Conservation (phyloP, 2,113 vertebrate genomes). For the Ceyx margarethae region DNA sequence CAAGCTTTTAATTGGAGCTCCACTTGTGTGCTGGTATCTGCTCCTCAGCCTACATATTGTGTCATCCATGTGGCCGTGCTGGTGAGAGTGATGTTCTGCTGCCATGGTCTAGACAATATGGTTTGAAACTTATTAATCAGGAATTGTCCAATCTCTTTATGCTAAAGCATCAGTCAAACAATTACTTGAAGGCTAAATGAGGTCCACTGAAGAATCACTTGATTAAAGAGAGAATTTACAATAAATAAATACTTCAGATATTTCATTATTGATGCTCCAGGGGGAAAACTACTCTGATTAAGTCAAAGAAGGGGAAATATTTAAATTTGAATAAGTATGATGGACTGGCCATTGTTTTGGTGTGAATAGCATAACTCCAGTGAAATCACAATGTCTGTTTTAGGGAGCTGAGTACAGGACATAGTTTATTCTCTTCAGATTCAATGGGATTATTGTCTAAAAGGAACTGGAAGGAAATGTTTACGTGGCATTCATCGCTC, state of each 20-base stretch:
- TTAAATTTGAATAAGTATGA: conserved; percentile 35
- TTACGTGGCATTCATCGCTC: neutral
- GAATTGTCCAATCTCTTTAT: conserved; percentile 29
- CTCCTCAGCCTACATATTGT: neutral
- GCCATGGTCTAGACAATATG: conserved; percentile 40
- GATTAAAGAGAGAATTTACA: conserved; percentile 61
- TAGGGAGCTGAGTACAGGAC: neutral
- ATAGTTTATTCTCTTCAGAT: neutral
- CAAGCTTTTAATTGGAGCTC: neutral
- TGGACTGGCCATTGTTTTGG: conserved; percentile 7
- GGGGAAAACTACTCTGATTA: conserved; percentile 46
- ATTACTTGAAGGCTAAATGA: conserved; percentile 50
- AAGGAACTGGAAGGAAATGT: neutral
- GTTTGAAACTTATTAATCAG: conserved; percentile 56
- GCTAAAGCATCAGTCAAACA: conserved; percentile 52
- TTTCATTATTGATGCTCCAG: conserved; percentile 41
- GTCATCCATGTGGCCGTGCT: neutral
- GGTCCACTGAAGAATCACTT: conserved; percentile 46
- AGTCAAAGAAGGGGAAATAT: conserved; percentile 13
- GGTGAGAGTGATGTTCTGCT: neutral
- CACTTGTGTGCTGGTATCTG: neutral
- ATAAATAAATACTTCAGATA: conserved; percentile 55
- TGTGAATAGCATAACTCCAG: neutral
- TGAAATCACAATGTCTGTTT: neutral
- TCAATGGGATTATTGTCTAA: neutral